A percentile compares a stretch with the other conserved stretches of the same genome.
Conservation (phyloP, 1,140 invertebrate species). For the Orchestia grillus region DNA sequence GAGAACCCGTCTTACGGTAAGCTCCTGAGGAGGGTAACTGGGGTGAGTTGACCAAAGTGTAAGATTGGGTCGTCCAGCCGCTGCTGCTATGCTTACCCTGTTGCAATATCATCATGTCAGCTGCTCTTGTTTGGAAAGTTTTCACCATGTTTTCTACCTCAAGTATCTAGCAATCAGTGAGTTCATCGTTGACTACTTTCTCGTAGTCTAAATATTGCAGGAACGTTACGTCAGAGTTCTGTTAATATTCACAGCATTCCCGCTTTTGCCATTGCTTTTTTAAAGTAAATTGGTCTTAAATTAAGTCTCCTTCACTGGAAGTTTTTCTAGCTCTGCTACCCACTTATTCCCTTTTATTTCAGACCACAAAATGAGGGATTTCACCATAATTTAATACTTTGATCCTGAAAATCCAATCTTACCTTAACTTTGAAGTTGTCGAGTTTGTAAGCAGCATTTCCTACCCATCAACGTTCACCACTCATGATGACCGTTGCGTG, state of each 20-base stretch:
- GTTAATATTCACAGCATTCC: not conserved
- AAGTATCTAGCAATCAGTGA: too few species aligned
- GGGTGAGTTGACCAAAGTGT: too few species aligned
- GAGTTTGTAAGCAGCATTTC: not conserved
- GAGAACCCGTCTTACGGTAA: too few species aligned
- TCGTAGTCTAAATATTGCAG: not conserved
- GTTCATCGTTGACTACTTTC: too few species aligned
- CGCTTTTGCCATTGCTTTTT: not conserved
- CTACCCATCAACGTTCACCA: not conserved
- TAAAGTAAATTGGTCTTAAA: not conserved
- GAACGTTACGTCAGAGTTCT: not conserved
- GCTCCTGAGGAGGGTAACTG: too few species aligned
- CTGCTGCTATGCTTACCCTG: too few species aligned
- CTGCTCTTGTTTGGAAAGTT: too few species aligned
- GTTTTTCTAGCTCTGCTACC: not conserved
- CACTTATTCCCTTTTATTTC: not conserved
- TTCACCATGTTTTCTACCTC: too few species aligned
- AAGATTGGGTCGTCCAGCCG: too few species aligned
- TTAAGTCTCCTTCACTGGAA: not conserved
- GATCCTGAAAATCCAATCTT: not conserved
- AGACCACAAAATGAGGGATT: not conserved
- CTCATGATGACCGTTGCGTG: not conserved
- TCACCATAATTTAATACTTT: not conserved
- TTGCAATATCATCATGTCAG: too few species aligned
- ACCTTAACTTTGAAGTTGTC: not conserved